Base-by-base conservation (phyloP, 2,113 vertebrate genomes). In the Myocastor coypus region DNA sequence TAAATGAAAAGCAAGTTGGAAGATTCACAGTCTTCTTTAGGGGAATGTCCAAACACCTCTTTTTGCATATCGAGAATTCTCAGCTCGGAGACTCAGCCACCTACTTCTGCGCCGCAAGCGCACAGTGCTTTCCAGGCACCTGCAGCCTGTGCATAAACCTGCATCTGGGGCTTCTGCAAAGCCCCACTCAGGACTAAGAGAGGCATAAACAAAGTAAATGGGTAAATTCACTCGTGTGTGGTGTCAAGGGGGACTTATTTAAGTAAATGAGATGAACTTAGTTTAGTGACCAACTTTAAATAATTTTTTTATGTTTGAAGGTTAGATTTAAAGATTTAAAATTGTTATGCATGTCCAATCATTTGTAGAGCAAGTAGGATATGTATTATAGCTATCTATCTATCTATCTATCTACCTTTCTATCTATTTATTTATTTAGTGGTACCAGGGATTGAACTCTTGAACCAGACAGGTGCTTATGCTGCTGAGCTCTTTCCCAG, bases 71-170 rank as follows among this genome's bases (percentile, higher is more conserved):
- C 46, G 0, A 0, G 5, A 7, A 9, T 9, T 85, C 91, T 14
- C 91, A 95, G 59, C 85, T 63, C 63, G 46, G 24, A 91, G 95
- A 97, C 94, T 95, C 94, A 61, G 52, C 52, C 52, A 13, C 52
- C 52, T 52, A 52, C 52, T 52, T 52, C 52, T 52, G 52, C 52
- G 12, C 52, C 9, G 52, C 52, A 10, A 52, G 52, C 52, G 52
- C 52, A 52, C 52, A 52, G 52, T 13, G 12, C 12, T 52, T 11
- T 10, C 2, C 52, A 52, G 6, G 52, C 52, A 13, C 52, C 52
- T 52, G 10, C 12, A 52, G 52, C 52, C 52, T 52, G 52, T 11
- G 52, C 52, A 52, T 11, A 13, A 52, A 52, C 52, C 10, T 7
- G 52, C 52, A 52, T 52, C 52, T 11, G 5, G 4, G 32, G 32